These are phyloP conservation scores for Colostygia pectinataria DNA, from an alignment of 2,888 invertebrate species.

Conservation along the genomic window DNA sequence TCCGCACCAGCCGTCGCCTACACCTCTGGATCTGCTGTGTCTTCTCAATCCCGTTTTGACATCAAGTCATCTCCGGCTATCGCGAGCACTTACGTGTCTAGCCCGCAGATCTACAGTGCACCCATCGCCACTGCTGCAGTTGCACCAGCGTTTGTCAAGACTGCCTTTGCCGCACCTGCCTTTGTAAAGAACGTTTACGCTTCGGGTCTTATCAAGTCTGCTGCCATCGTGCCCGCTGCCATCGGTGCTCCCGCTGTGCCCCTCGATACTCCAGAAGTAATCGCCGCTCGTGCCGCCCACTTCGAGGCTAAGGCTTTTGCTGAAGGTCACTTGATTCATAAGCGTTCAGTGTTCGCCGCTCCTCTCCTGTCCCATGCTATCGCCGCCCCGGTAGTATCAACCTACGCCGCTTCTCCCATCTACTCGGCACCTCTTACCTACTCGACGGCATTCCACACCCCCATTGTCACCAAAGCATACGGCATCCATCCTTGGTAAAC, in stretches of 20 bases:
- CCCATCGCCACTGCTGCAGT: slow-evolving; percentile 46
- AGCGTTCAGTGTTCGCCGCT: slow-evolving; percentile 60
- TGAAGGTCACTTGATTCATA: slow-evolving; percentile 63
- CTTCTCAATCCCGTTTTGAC: slow-evolving; percentile 43
- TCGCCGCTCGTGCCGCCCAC: slow-evolving; percentile 69
- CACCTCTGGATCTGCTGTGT: slow-evolving; percentile 21
- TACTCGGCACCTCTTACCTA: slow-evolving; percentile 54
- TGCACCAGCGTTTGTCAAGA: slow-evolving; percentile 39
- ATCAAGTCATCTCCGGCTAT: slow-evolving; percentile 60
- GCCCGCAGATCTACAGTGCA: slow-evolving; percentile 52
- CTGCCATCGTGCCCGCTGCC: slow-evolving; percentile 37
- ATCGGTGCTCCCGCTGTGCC: slow-evolving; percentile 54
- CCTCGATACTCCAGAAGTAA: slow-evolving; percentile 67
- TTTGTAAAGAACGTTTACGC: slow-evolving; percentile 19
- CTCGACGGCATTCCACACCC: slow-evolving; percentile 49
- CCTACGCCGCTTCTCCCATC: slow-evolving; percentile 51
- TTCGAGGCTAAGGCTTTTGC: slow-evolving; percentile 65
- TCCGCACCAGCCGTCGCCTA: slow-evolving; percentile 40
- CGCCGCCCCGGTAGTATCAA: slow-evolving; percentile 49
- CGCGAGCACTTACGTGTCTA: slow-evolving; percentile 51
- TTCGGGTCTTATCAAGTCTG: slow-evolving; percentile 41
- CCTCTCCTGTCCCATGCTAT: slow-evolving; percentile 55
- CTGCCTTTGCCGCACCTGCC: slow-evolving; percentile 26
- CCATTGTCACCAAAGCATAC: slow-evolving; percentile 59
- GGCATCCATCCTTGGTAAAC: slow-evolving; percentile 66